Percentiles rank a stretch among this genome's conserved stretches.
phyloP scores from a whole-genome alignment of 2,888 invertebrate genomes.

The Caenorhabditis sp. region DNA sequence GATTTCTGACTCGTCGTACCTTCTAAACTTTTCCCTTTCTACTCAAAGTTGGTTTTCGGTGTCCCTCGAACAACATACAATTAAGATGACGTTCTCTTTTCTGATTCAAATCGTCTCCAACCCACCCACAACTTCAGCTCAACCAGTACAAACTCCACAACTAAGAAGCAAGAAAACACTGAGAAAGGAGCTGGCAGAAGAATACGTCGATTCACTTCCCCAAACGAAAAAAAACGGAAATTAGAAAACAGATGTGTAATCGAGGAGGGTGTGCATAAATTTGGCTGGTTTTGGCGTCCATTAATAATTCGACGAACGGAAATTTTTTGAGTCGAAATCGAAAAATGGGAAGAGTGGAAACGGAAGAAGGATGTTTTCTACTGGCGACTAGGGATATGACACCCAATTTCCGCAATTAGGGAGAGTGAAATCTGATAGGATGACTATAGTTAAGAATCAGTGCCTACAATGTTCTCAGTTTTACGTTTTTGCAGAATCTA shows the following conservation, averaged over 20 bases:
- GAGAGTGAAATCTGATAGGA: not conserved
- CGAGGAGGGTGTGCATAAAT: slow-evolving; percentile 44
- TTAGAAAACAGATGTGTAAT: slow-evolving; percentile 48
- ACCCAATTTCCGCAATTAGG: slow-evolving; percentile 11
- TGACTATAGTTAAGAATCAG: not conserved
- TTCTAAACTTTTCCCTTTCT: not conserved
- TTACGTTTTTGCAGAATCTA: not conserved
- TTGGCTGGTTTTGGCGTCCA: slow-evolving; percentile 19
- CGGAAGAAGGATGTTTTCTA: not conserved
- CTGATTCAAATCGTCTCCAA: not conserved
- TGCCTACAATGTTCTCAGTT: not conserved
- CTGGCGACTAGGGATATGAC: slow-evolving; percentile 4
- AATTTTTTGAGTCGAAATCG: slow-evolving; percentile 1
- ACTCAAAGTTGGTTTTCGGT: slow-evolving; percentile 7
- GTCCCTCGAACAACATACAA: not conserved
- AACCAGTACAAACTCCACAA: not conserved
- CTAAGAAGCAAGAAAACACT: not conserved
- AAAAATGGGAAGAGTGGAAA: not conserved
- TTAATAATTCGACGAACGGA: slow-evolving; percentile 41
- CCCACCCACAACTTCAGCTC: not conserved
- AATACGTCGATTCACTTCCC: slow-evolving; percentile 21
- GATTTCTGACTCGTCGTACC: not conserved
- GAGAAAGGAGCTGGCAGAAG: slow-evolving; percentile 3
- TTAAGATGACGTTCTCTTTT: slow-evolving; percentile 31
- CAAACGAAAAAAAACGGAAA: not conserved